Evolutionary conservation across 2,888 invertebrate genomes (phyloP).

Genomic region (Syritta pipiens): DNA sequence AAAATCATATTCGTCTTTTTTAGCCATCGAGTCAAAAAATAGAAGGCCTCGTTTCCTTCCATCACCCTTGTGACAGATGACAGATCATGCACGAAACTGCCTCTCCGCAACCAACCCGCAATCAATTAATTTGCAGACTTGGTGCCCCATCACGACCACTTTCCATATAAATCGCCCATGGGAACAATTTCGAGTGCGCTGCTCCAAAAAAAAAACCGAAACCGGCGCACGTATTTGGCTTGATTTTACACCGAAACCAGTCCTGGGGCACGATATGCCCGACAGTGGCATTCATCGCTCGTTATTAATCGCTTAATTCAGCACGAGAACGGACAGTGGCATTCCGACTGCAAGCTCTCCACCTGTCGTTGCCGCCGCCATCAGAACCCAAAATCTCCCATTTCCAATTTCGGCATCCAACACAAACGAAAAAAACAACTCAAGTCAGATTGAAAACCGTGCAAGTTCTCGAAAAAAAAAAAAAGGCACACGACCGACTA

Average conservation of each 20-base stretch:
- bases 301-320: constrained; percentile 66
- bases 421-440: background rate
- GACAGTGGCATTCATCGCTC: constrained; percentile 18
- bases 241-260: constrained; percentile 42
- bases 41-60: no score
- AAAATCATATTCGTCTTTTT: no score
- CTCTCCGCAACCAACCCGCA: no score
- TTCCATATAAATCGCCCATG: constrained; percentile 67
- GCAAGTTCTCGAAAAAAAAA: no score
- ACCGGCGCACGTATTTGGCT: constrained; percentile 50
- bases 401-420: constrained; percentile 30
- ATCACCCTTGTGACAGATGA: no score
- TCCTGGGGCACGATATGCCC: constrained; percentile 19
- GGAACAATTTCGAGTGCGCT: constrained; percentile 52
- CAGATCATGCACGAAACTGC: no score
- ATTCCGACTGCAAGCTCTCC: constrained; percentile 53
- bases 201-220: no score
- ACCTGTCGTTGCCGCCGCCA: constrained; percentile 36
- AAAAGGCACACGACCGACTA: no score
- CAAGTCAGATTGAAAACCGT: constrained; percentile 43
- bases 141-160: constrained; percentile 33
- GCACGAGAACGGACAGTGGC: constrained; percentile 11
- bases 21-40: no score
- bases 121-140: constrained; percentile 31
- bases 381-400: constrained; percentile 48